These are phyloP conservation scores for Flexamia atlantica DNA, from an alignment of 2,888 invertebrate species.

Conservation along the genomic window DNA sequence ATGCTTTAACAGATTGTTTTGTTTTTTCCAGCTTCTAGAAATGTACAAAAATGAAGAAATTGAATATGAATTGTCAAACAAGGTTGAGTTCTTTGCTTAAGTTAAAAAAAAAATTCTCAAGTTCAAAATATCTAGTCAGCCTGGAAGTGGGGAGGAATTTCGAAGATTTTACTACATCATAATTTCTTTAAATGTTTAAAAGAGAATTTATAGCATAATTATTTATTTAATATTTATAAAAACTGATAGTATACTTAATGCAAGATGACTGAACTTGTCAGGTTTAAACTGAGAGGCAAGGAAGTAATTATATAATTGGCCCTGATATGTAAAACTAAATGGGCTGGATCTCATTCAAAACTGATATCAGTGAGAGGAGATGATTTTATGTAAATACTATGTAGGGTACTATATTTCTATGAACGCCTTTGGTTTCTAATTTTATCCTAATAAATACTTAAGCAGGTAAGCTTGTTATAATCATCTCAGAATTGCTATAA, in stretches of 20 bases:
- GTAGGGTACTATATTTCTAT: neutral
- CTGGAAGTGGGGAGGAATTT: conserved; percentile 31
- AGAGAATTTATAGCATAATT: conserved; percentile 17
- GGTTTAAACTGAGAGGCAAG: neutral
- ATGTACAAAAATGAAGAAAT: conserved; percentile 96
- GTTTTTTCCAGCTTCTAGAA: conserved; percentile 86
- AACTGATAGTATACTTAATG: conserved; percentile 1
- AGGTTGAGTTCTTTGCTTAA: conserved; percentile 93
- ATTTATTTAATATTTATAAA: conserved; percentile 33
- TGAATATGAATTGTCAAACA: conserved; percentile 92
- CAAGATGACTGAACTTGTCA: neutral
- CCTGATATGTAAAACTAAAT: neutral
- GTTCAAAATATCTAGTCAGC: conserved; percentile 34
- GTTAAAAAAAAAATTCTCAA: neutral
- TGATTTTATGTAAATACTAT: conserved; percentile 9
- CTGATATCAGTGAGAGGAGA: neutral
- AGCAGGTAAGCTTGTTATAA: neutral
- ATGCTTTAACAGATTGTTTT: too few species aligned
- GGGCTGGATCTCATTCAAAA: conserved; percentile 29
- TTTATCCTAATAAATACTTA: neutral
- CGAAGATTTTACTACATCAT: neutral
- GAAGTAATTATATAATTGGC: neutral
- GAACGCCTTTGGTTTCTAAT: neutral
- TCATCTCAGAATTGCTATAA: neutral
- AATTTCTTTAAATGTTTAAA: neutral